Evolutionary conservation across 1,140 invertebrate species (phyloP), one percentile per base, ranked within the genome.

Genomic region (Caenorhabditis briggsae): DNA sequence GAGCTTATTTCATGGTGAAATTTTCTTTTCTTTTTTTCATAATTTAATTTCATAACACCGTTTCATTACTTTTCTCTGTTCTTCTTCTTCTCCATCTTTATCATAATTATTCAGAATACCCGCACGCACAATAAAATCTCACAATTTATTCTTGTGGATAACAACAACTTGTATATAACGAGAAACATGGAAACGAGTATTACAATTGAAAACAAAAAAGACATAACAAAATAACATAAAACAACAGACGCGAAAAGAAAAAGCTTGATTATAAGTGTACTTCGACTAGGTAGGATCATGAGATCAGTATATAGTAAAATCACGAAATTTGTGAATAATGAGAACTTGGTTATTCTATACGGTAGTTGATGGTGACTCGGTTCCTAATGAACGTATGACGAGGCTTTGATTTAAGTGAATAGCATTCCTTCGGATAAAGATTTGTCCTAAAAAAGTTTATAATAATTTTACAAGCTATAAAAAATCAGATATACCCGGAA

Each of bases 1-100:
- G 70, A 78, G 70, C 70, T 78, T 78, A 78, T 78, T 78, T 78
- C 70, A 78, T 78, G 70, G 70, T 78, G 70, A 78, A 78, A 78
- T 50, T 33, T 33, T 33, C 1, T 33, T 33, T 23, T 50, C 2
- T 50, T 53, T 65, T 50, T 23, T 43, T n/a, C 18, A 20, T 78
- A 50, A 78, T 78, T 78, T 78, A 70, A 70, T 70, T 70, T 70
- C 23, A 16, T 25, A 48, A 70, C 41, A 41, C 65, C 65, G 7
- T 23, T 70, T 18, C 43, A 5, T 70, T 53, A 14, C 50, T 16
- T 46, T 64, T 64, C 61, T 33, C 33, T 33, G 33, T 33, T 33
- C 23, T 64, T 64, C 9, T 64, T 64, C 61, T 41, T 33, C 23
- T 8, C 23, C 5, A 23, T 50, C 46, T 46, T 50, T 50, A 50